These are phyloP conservation scores for Nomada ferruginata DNA, from an alignment of 2,888 invertebrate species.

Conservation along the genomic window DNA sequence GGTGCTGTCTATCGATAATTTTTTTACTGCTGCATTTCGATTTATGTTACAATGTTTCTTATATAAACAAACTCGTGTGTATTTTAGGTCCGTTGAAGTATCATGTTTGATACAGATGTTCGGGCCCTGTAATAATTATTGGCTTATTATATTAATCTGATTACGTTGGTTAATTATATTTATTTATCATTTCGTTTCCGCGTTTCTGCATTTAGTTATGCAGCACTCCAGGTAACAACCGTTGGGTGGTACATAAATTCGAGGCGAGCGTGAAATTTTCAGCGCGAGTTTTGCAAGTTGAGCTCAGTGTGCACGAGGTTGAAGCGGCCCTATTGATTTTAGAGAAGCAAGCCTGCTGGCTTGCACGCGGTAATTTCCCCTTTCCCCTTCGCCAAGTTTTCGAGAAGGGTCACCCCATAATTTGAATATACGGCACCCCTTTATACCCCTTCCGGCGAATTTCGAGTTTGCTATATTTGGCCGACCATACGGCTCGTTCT, in stretches of 20 bases:
- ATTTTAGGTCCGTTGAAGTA: neutral
- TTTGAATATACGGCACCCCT: conserved; percentile 68
- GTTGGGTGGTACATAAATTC: neutral
- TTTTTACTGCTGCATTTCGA: no score
- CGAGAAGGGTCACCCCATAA: conserved; percentile 67
- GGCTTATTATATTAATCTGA: no score
- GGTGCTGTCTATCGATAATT: no score
- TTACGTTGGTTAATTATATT: no score
- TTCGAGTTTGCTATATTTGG: conserved; percentile 60
- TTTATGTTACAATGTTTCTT: no score
- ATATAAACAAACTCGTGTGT: neutral
- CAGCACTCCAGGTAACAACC: neutral
- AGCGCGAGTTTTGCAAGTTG: conserved; percentile 36
- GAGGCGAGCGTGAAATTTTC: conserved; percentile 36
- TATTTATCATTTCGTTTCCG: no score
- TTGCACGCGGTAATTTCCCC: conserved; percentile 58
- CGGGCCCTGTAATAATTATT: no score
- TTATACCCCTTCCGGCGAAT: conserved; percentile 43
- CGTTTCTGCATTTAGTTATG: neutral
- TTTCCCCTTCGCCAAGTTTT: conserved; percentile 64
- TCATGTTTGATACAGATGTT: no score
- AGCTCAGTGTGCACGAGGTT: conserved; percentile 28
- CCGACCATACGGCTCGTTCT: conserved; percentile 25
- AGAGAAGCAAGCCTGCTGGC: conserved; percentile 59
- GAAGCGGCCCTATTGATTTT: conserved; percentile 69